phyloP scores from a whole-genome alignment of 2,113 vertebrate species.

The Myxocyprinus asiaticus region DNA sequence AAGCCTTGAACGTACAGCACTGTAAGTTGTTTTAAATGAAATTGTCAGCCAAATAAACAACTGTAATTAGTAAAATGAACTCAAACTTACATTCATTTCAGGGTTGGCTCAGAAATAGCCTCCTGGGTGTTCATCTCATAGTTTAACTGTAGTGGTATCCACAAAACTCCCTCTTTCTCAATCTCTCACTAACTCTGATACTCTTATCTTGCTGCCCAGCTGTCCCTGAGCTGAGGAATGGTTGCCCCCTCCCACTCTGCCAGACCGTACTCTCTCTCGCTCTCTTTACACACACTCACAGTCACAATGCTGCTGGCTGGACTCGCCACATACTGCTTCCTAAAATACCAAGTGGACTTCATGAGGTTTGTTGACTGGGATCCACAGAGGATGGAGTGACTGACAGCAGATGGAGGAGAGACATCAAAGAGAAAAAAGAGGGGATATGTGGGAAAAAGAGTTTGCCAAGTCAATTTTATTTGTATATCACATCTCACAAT shows the following conservation, averaged over 20 bases:
- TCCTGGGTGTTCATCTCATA: constrained; percentile 31
- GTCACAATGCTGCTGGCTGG: constrained; percentile 19
- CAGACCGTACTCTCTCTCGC: not conserved
- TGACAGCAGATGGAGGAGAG: constrained; percentile 1
- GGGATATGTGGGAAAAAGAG: no score
- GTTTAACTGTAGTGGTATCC: constrained; percentile 16
- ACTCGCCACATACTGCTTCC: constrained; percentile 51
- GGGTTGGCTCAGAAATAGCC: constrained; percentile 16
- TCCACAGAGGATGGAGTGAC: not conserved
- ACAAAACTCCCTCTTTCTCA: constrained; percentile 16
- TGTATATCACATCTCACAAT: no score
- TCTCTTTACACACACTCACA: constrained; percentile 2
- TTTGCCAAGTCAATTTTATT: no score
- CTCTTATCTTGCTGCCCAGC: constrained; percentile 46
- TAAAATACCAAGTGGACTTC: constrained; percentile 55
- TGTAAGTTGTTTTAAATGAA: no score
- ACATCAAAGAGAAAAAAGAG: not conserved
- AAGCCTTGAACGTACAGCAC: no score
- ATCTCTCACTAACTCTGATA: constrained; percentile 36
- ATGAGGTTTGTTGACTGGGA: constrained; percentile 31
- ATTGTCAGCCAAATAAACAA: no score
- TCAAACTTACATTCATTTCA: constrained; percentile 55
- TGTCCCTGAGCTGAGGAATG: constrained; percentile 37
- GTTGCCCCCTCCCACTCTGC: constrained; percentile 36
- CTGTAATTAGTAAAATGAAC: not conserved